These are phyloP conservation scores for Theropithecus gelada DNA, from an alignment of 2,113 vertebrate species.

Conservation along the genomic window DNA sequence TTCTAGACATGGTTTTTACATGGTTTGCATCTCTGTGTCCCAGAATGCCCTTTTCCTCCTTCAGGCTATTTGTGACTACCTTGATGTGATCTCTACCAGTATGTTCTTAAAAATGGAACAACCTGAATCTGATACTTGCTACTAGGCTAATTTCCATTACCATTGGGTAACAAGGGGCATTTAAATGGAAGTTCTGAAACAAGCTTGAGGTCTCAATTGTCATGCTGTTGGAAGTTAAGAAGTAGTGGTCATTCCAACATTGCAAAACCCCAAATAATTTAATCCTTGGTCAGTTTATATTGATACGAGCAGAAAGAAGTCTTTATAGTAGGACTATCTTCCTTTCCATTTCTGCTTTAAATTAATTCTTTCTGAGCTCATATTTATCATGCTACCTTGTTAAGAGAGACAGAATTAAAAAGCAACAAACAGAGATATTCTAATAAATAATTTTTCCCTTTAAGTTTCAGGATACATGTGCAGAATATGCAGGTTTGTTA, in stretches of 20 bases:
- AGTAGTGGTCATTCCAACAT: background rate
- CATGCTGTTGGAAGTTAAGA: background rate
- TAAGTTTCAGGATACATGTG: too few species aligned
- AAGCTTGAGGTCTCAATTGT: background rate
- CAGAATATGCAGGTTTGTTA: too few species aligned
- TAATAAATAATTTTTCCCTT: too few species aligned
- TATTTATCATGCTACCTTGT: background rate
- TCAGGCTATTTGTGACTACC: background rate
- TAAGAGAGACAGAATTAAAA: background rate
- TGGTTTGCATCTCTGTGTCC: background rate
- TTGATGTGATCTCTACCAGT: background rate
- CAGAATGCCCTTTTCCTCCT: background rate
- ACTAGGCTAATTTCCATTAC: background rate
- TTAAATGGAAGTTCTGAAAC: background rate
- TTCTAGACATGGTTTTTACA: background rate
- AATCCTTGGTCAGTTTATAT: background rate
- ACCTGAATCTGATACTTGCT: background rate
- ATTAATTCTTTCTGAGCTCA: background rate
- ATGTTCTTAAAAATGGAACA: background rate
- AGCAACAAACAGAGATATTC: background rate
- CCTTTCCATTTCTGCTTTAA: background rate
- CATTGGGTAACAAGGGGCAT: background rate
- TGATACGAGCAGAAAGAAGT: background rate
- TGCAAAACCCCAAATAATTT: background rate
- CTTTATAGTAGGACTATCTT: background rate